phyloP scores from a whole-genome alignment of 2,888 invertebrate genomes.

The Carcina quercana region DNA sequence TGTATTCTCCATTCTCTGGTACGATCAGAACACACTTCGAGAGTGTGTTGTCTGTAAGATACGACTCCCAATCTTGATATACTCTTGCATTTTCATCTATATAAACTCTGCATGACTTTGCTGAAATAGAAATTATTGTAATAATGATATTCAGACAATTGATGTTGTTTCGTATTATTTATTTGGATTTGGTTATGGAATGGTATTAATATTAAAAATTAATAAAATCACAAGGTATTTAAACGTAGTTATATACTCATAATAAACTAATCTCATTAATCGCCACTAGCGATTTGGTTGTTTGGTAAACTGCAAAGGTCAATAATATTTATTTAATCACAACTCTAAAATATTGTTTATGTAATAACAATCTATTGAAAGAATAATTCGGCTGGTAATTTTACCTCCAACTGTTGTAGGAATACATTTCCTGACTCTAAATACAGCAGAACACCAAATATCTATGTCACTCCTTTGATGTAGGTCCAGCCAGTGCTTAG shows the following conservation, averaged over 20 bases:
- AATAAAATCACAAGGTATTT: no score
- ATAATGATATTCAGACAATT: not conserved
- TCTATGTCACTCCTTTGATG: slow-evolving; percentile 47
- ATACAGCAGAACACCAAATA: slow-evolving; percentile 59
- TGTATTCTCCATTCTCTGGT: slow-evolving; percentile 69
- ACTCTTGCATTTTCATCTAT: slow-evolving; percentile 67
- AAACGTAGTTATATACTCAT: no score
- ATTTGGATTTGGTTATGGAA: no score
- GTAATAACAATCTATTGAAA: not conserved
- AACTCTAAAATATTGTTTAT: not conserved
- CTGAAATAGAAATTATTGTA: slow-evolving; percentile 28
- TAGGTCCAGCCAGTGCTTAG: slow-evolving; percentile 53
- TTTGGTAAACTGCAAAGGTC: no score
- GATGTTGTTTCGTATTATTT: no score
- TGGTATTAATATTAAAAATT: no score
- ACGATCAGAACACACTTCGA: slow-evolving; percentile 70
- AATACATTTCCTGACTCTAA: slow-evolving; percentile 59
- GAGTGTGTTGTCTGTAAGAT: slow-evolving; percentile 64
- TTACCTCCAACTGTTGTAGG: slow-evolving; percentile 53
- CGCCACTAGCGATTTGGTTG: no score
- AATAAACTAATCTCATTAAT: no score
- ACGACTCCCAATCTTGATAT: slow-evolving; percentile 70
- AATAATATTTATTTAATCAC: not conserved
- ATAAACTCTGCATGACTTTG: slow-evolving; percentile 50
- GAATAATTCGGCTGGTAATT: not conserved